These are phyloP conservation scores for Enteromius radiatus DNA, from an alignment of 2,797 vertebrate species.

Conservation along the genomic window DNA sequence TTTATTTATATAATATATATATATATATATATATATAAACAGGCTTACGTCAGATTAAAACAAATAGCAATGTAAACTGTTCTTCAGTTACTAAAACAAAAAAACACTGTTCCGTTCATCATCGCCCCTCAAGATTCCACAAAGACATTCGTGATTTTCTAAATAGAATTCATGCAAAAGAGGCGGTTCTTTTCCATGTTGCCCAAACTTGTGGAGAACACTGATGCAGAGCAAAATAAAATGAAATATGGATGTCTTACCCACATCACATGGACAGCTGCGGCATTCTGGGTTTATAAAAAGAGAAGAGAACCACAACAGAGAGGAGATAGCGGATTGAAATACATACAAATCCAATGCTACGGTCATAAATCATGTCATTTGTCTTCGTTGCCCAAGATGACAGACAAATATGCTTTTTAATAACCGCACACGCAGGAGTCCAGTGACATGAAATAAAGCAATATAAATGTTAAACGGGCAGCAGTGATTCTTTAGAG, in stretches of 20 bases:
- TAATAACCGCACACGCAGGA: conserved; percentile 10
- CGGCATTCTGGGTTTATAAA: conserved; percentile 26
- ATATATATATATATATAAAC: too few relatives aligned
- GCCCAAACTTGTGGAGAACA: conserved; percentile 35
- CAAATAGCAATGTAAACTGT: background rate
- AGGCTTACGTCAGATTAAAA: background rate
- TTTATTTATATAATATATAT: too few relatives aligned
- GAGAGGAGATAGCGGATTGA: conserved; percentile 21
- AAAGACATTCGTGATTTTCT: background rate
- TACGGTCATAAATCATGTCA: conserved; percentile 24
- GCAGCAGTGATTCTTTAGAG: conserved; percentile 17
- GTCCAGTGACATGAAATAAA: conserved; percentile 19
- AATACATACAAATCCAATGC: background rate
- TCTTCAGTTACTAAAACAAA: background rate
- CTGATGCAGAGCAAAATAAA: conserved; percentile 17
- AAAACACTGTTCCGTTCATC: background rate
- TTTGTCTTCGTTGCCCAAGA: conserved; percentile 1
- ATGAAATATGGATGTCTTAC: conserved; percentile 31
- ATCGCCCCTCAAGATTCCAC: background rate
- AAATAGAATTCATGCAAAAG: conserved; percentile 19
- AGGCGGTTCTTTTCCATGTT: conserved; percentile 1
- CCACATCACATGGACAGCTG: conserved; percentile 44
- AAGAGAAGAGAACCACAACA: conserved; percentile 49
- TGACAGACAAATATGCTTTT: conserved; percentile 11
- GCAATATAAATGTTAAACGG: background rate